Evolutionary conservation across 1,140 invertebrate genomes (phyloP).

Genomic region (Drosophila simulans): DNA sequence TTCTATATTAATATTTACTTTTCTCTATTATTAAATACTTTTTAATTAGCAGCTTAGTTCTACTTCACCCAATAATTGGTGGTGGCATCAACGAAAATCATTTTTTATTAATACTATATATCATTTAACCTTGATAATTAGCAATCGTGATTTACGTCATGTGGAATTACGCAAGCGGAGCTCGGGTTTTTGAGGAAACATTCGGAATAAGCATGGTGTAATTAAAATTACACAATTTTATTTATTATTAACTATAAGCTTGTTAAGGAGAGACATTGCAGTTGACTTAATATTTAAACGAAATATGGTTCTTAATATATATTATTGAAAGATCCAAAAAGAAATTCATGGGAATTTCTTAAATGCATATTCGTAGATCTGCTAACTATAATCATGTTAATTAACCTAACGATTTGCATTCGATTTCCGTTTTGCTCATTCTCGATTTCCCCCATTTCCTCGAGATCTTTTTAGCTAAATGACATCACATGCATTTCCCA

Average conservation of each 20-base stretch:
- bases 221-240: slow-evolving; percentile 10
- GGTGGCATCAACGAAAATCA: slow-evolving; percentile 5
- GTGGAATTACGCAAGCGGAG: slow-evolving; percentile 12
- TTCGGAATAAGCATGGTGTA: not conserved
- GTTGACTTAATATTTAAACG: not conserved
- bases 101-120: slow-evolving; percentile 16
- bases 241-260: not conserved
- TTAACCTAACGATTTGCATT: slow-evolving; percentile 27
- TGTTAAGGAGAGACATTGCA: not conserved
- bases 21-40: not conserved
- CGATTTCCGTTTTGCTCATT: slow-evolving; percentile 37
- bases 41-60: slow-evolving; percentile 7
- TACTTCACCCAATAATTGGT: slow-evolving; percentile 1
- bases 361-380: slow-evolving; percentile 21
- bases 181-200: slow-evolving; percentile 11
- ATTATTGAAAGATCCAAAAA: not conserved
- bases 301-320: not conserved
- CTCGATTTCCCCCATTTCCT: not conserved
- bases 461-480: slow-evolving; percentile 14
- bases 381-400: slow-evolving; percentile 37
- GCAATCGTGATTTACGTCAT: slow-evolving; percentile 14
- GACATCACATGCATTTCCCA: slow-evolving; percentile 63
- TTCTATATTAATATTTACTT: too few species aligned
- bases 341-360: slow-evolving; percentile 8
- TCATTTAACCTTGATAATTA: slow-evolving; percentile 2